Base-by-base conservation (phyloP, 2,797 vertebrate species). In the Manis javanica region DNA sequence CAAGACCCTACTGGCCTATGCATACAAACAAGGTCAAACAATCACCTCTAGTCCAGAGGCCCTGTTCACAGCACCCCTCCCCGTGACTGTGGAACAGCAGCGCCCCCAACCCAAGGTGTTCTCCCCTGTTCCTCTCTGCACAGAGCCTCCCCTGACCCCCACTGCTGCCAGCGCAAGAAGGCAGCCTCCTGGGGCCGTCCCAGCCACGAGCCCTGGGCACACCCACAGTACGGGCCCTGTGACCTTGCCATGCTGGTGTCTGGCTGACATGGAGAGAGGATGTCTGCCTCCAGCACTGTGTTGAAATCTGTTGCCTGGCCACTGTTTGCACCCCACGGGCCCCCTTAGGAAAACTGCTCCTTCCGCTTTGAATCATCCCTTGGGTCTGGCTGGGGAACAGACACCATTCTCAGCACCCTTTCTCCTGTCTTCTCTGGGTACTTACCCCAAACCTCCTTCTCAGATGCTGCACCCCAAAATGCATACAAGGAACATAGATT, bases 91-190 rank as follows among this genome's bases (percentile, higher is more conserved):
- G 55, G 66, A 59, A 63, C 24, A 18, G 2, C 59, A 49, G 29
- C 37, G 51, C 0, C 6, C 26, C 83, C 13, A 2, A 34, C 53
- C 0, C 0, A 29, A 12, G 57, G 2, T 57, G 68, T 42, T 69
- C 42, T 90, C 23, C 66, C 31, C 3, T 14, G 37, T 46, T 55
- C 13, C 15, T 49, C 34, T 57, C 34, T 37, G 53, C 13, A 21
- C 18, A 42, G 9, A 83, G 74, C 55, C 57, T 34, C 34, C 13
- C 63, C 69, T 1, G 46, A 46, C 10, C 46, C 59, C 34, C 57
- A 6, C 7, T n/a, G 24, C 34, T 11, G 19, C n/a, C 46, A 24
- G 7, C 13, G 0, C 7, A 46, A 69, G 77, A 49, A 24, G 6
- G 37, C 18, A 12, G 23, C 29, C 63, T 61, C 24, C 39, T 34